These are phyloP conservation scores for Scaptomyza pallida DNA, from an alignment of 1,140 invertebrate genomes.

Conservation along the genomic window DNA sequence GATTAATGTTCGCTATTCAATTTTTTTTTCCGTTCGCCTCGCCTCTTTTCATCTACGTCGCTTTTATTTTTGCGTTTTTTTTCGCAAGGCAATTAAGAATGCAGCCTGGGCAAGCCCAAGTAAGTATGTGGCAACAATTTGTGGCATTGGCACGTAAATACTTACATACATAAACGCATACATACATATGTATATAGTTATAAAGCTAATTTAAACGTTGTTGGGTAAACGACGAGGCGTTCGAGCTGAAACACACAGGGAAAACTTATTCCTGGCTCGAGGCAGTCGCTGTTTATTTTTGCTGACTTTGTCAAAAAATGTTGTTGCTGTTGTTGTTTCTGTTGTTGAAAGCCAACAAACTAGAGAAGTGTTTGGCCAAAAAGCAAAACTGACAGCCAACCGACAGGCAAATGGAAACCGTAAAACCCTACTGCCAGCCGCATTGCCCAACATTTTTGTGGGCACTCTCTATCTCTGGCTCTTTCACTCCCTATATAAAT, in stretches of 20 bases:
- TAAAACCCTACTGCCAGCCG: slow-evolving; percentile 38
- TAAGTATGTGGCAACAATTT: slow-evolving; percentile 60
- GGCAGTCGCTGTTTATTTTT: slow-evolving; percentile 33
- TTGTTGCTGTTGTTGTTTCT: too few species aligned
- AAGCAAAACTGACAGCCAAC: slow-evolving; percentile 54
- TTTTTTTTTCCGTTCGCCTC: slow-evolving; percentile 6
- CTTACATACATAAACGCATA: too few species aligned
- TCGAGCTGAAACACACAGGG: slow-evolving; percentile 42
- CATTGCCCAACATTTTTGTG: slow-evolving; percentile 27
- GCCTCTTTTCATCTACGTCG: slow-evolving; percentile 4
- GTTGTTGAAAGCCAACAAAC: slow-evolving; percentile 55
- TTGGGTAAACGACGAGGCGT: slow-evolving; percentile 36
- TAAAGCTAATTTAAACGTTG: slow-evolving; percentile 12
- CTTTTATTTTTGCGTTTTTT: too few species aligned
- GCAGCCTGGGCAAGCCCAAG: slow-evolving; percentile 16
- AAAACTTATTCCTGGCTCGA: slow-evolving; percentile 10
- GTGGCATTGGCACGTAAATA: slow-evolving; percentile 19
- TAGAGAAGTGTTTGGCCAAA: slow-evolving; percentile 55
- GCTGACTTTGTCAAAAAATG: slow-evolving; percentile 70
- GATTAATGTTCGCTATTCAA: slow-evolving; percentile 61
- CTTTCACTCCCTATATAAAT: neutral
- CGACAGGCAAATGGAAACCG: slow-evolving; percentile 47
- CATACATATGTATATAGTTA: too few species aligned
- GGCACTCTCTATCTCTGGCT: neutral
- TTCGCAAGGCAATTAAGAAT: slow-evolving; percentile 49